A percentile compares a stretch with the other conserved stretches of the same genome.
Conservation (phyloP, 2,888 invertebrate species). For the Drosophila stalkeri region DNA sequence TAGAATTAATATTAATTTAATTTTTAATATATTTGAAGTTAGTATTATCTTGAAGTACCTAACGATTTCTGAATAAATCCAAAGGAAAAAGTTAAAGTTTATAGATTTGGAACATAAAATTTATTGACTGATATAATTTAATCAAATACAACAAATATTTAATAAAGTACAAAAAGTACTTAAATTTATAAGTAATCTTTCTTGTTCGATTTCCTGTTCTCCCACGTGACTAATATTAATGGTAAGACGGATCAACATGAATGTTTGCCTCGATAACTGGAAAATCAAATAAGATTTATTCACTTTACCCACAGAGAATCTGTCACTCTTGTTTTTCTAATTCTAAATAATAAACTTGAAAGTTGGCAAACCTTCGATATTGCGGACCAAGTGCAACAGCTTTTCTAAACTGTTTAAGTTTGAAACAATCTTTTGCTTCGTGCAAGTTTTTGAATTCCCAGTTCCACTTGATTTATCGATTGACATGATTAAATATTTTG, state of each 20-base stretch:
- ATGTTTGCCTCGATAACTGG: neutral
- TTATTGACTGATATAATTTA: too few relatives aligned
- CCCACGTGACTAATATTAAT: neutral
- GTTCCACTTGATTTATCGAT: neutral
- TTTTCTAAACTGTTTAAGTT: neutral
- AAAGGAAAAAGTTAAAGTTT: too few relatives aligned
- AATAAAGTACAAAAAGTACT: too few relatives aligned
- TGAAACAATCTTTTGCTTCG: neutral
- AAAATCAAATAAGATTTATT: neutral
- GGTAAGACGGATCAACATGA: neutral
- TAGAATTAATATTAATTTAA: too few relatives aligned
- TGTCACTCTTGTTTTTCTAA: neutral
- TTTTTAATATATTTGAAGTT: too few relatives aligned
- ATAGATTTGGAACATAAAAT: too few relatives aligned
- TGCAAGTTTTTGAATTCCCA: neutral
- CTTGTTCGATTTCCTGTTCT: too few relatives aligned
- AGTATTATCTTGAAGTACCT: too few relatives aligned
- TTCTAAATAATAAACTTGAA: neutral
- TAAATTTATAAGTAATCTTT: too few relatives aligned
- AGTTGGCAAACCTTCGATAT: neutral
- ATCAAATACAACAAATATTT: too few relatives aligned
- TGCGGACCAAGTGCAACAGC: neutral
- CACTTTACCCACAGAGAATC: neutral
- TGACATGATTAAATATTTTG: slow-evolving; percentile 3
- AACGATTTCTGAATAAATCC: too few relatives aligned